These are phyloP conservation scores for Aeoliscus strigatus DNA, from an alignment of 2,797 vertebrate species.

Conservation along the genomic window DNA sequence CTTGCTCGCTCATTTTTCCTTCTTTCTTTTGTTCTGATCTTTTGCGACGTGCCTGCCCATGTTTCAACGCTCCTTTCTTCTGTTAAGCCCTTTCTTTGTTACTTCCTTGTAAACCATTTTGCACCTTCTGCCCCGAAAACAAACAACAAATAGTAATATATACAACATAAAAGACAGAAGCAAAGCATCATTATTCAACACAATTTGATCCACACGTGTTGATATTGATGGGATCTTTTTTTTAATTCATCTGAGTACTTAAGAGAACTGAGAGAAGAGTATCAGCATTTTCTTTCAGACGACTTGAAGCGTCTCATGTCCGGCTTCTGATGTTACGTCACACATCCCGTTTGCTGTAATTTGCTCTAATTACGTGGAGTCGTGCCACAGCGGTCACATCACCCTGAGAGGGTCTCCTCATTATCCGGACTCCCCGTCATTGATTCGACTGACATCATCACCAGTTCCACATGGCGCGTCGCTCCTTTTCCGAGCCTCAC, in stretches of 20 bases:
- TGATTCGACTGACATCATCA: slow-evolving; percentile 67
- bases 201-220: no score
- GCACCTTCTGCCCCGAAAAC: no score
- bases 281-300: no score
- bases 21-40: slow-evolving; percentile 4
- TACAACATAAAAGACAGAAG: not conserved
- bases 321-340: slow-evolving; percentile 24
- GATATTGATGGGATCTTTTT: no score
- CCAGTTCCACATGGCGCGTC: slow-evolving; percentile 43
- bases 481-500: slow-evolving; percentile 46
- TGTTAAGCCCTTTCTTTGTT: not conserved
- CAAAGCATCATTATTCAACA: no score
- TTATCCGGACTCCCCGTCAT: slow-evolving; percentile 63
- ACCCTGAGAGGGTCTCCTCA: slow-evolving; percentile 45
- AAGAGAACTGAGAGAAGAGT: no score
- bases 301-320: not conserved
- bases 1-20: slow-evolving; percentile 1
- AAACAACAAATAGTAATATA: not conserved
- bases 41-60: not conserved
- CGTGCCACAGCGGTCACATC: slow-evolving; percentile 11
- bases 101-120: not conserved
- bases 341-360: slow-evolving; percentile 34
- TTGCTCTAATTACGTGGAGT: slow-evolving; percentile 45
- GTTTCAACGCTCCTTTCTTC: not conserved
- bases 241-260: no score